Base-by-base conservation (phyloP, 30 jellyfish, hydroid and myxozoan genomes). In the Pelagia noctiluca region DNA sequence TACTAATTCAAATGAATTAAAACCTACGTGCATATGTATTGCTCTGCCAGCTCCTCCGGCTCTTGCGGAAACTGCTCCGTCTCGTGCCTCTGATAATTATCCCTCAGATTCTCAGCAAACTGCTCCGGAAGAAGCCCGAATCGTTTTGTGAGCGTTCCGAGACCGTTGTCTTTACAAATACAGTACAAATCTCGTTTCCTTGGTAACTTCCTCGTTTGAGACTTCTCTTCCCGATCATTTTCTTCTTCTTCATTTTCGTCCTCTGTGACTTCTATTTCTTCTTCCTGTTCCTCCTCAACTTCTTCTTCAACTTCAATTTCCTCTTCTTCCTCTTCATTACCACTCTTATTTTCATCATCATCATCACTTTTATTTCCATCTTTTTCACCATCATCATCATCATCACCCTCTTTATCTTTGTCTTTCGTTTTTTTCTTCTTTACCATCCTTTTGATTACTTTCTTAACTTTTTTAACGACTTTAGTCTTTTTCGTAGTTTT, bases 21-120 rank as follows among this genome's bases (percentile, higher is more conserved):
- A 22, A 52, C 99, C 2, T 50, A 94, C 99, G 81, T 94, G 97
- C 99, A 88, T 36, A 89, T 69, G 47, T 48, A 88, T 54, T 88
- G 89, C 62, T 88, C 96, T 2, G 99, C 99, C 7, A 87, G 80
- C 63, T 95, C 99, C 16, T 76, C 83, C 12, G 99, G 99, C 35
- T 87, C 96, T 63, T 85, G 93, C 8, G 96, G 87, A 49, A 63
- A 83, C 61, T 89, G 97, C 48, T 79, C 97, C n/a, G 99, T 95
- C 33, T 89, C 97, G 75, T 95, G 97, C 18, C 97, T 89, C 50
- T 89, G 99, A 65, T 95, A 95, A 79, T 95, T 95, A 47, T 95
- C 99, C 24, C 97, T 80, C 36, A 95, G 67, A 90, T 95, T 95
- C 61, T 95, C 99, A 18, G 97, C 97, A 69, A 95, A 95, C 61